Evolutionary conservation across 2,797 vertebrate species (phyloP), one percentile per base, ranked within the genome.

Genomic region (Falco cherrug): DNA sequence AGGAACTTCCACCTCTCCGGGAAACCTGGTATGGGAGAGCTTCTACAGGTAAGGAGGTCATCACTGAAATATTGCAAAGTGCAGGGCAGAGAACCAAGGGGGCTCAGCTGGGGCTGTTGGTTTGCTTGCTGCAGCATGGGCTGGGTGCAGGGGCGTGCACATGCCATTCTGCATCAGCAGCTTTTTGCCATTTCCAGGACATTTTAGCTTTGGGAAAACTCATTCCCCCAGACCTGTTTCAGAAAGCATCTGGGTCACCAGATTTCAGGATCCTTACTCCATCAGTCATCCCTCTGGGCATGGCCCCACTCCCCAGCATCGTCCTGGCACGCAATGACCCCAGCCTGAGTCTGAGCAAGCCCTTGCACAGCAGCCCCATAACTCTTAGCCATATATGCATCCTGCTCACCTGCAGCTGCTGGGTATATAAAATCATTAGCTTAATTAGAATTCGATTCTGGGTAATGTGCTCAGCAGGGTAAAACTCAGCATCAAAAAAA

Each of bases 1-100:
- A 67, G 28, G 93, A 93, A 10, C 97, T 98, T 11, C 98, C 98
- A 5, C 98, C 98, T 10, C 96, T 98, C 11, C 92, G 96, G 75
- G 97, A 98, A 76, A 97, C 92, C 19, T 43, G 94, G 69, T 92
- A 92, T 2, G 91, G 97, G 75, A 93, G 96, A 94, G 51, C 91
- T 28, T 56, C 96, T 25, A n/a, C 97, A 98, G 98, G 98, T 98
- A 98, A 96, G 74, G 37, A 25, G 18, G 10, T 9, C 64, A 1
- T 9, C 6, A 28, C 13, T 2, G 0, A 18, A 39, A 3, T 16
- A 10, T 3, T 21, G 13, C 3, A 1, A 37, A 25, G 22, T 3
- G 0, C 14, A 8, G 33, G 56, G 35, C 31, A 29, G 43, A 57
- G 33, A 19, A 7, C 17, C 24, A 3, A 2, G 11, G 56, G 63